phyloP scores from a whole-genome alignment of 2,888 invertebrate species.

The Nemurella pictetii region DNA sequence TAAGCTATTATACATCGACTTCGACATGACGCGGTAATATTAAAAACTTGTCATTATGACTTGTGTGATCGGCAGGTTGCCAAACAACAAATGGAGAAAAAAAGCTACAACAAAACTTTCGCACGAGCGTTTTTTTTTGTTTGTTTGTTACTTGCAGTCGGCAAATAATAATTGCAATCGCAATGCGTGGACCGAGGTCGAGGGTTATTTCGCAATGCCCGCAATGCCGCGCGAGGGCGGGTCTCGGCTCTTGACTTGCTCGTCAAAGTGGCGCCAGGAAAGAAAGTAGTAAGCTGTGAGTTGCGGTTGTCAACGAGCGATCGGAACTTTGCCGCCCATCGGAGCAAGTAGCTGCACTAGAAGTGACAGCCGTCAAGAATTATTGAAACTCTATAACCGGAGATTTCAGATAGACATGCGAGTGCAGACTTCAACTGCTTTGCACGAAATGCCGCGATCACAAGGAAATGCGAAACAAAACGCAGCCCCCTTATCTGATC shows the following conservation, averaged over 20 bases:
- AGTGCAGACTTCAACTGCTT: neutral
- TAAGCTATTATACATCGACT: constrained; percentile 15
- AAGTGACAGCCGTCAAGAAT: neutral
- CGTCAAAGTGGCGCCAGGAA: neutral
- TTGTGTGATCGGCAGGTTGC: constrained; percentile 16
- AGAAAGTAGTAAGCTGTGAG: neutral
- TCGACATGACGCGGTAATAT: constrained; percentile 15
- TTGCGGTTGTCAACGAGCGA: neutral
- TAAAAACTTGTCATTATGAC: constrained; percentile 8
- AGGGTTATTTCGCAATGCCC: neutral
- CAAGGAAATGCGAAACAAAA: neutral
- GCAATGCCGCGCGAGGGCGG: neutral
- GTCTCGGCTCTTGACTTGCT: neutral
- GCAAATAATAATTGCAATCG: neutral
- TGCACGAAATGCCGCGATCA: too few species aligned
- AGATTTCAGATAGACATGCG: neutral
- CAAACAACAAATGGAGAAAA: neutral
- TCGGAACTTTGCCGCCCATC: neutral
- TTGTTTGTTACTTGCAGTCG: neutral
- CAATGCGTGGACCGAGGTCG: neutral
- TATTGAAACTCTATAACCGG: neutral
- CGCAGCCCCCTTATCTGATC: too few species aligned
- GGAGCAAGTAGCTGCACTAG: neutral
- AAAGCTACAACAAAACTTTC: neutral
- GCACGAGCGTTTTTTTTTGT: neutral